phyloP scores from a whole-genome alignment of 1,140 invertebrate species.

The Centruroides sculpturatus region DNA sequence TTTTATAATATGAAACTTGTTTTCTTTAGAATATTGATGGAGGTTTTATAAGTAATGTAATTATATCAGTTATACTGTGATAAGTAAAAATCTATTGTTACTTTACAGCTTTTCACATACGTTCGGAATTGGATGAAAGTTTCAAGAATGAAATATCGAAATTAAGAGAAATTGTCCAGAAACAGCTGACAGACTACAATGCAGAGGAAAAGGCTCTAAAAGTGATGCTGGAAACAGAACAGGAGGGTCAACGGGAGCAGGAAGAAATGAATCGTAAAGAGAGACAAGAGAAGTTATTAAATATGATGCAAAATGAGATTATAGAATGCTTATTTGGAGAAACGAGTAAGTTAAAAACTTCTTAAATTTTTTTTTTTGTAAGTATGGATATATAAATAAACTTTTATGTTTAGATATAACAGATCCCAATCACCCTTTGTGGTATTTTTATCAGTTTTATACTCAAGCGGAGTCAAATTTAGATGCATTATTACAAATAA shows the following conservation, averaged over 20 bases:
- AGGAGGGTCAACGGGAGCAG: constrained; percentile 17
- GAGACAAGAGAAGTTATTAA: background rate
- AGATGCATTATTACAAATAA: constrained; percentile 21
- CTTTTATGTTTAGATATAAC: constrained; percentile 9
- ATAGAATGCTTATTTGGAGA: constrained; percentile 3
- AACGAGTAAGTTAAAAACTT: background rate
- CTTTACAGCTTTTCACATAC: constrained; percentile 23
- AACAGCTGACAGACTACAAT: constrained; percentile 33
- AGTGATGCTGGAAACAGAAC: constrained; percentile 31
- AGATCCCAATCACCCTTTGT: constrained; percentile 14
- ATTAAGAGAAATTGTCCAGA: constrained; percentile 31
- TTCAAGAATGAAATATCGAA: constrained; percentile 24
- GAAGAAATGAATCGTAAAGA: constrained; percentile 7
- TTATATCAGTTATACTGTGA: no score
- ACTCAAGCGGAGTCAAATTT: constrained; percentile 17
- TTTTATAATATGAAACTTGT: no score
- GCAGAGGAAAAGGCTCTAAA: constrained; percentile 35
- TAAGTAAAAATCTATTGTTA: no score
- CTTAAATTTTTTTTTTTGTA: background rate
- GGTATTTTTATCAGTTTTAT: constrained; percentile 19
- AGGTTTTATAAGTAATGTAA: no score
- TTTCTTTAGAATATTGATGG: no score
- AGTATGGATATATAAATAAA: background rate
- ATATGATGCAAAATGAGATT: constrained; percentile 1
- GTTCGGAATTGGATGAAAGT: constrained; percentile 26